These are phyloP conservation scores for Helicoverpa armigera DNA, from an alignment of 1,140 invertebrate genomes.

Conservation along the genomic window DNA sequence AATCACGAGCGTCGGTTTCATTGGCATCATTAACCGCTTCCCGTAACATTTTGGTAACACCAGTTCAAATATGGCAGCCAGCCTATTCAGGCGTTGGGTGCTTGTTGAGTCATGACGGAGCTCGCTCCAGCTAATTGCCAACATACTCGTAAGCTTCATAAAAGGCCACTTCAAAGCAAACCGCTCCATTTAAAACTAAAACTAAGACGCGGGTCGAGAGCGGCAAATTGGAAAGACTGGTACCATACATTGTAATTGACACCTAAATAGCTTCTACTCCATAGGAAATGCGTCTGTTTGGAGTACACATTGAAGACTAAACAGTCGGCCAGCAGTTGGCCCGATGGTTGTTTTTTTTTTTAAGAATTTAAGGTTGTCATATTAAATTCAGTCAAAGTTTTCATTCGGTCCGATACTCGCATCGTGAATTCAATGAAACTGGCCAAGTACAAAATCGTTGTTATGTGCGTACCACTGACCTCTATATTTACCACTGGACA, in stretches of 20 bases:
- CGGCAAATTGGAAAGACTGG: slow-evolving; percentile 25
- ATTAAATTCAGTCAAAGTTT: too few relatives aligned
- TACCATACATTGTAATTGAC: slow-evolving; percentile 15
- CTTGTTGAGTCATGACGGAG: slow-evolving; percentile 25
- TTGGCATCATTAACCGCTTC: slow-evolving; percentile 21
- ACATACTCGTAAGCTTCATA: slow-evolving; percentile 14
- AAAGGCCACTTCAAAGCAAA: slow-evolving; percentile 38
- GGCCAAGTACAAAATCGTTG: too few relatives aligned
- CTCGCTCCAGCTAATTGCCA: slow-evolving; percentile 26
- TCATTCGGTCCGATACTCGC: too few relatives aligned
- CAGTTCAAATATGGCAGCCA: slow-evolving; percentile 11
- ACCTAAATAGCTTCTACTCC: slow-evolving; percentile 26
- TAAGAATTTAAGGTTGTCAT: too few relatives aligned
- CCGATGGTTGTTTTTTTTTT: too few relatives aligned
- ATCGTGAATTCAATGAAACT: too few relatives aligned
- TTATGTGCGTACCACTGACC: too few relatives aligned
- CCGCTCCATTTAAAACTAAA: slow-evolving; percentile 25
- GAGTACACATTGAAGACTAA: neutral
- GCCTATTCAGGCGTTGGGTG: slow-evolving; percentile 7
- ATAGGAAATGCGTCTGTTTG: neutral
- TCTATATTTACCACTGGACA: too few relatives aligned
- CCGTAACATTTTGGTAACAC: slow-evolving; percentile 21
- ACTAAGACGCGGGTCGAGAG: slow-evolving; percentile 8
- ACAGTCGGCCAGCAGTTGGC: too few relatives aligned
- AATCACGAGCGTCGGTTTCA: neutral